Base-by-base conservation (phyloP, 2,888 invertebrate genomes). In the Tiphia femorata region DNA sequence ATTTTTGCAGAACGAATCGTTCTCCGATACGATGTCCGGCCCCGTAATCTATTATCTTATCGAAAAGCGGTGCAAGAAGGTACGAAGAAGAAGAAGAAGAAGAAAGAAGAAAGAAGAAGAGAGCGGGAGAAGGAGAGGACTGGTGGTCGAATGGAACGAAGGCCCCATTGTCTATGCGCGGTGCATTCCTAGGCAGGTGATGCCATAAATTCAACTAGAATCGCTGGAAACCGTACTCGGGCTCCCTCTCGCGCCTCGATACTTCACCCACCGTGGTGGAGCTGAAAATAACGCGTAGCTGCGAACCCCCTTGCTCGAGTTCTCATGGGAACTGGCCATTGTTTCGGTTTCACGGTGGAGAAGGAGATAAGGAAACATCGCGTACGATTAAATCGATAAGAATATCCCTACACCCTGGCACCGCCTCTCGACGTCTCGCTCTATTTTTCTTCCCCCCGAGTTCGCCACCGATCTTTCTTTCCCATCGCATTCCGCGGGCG, bases 151-250 rank as follows among this genome's bases (percentile, higher is more conserved):
- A n/a, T n/a, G n/a, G n/a, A n/a, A n/a, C n/a, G n/a, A 51, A 33
- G 37, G 33, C 44, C 16, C 50, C 53, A 48, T 50, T 62, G 57
- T 58, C 47, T 38, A 42, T 43, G 17, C 20, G 21, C 35, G 30
- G 10, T 16, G 43, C 51, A 55, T 62, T 58, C 58, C 49, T 55
- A 52, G 43, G 37, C 58, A 62, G 62, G 58, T 58, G 62, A 51
- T 27, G 62, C 51, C 46, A 55, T 63, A 55, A 58, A 54, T 58
- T 58, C 40, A 55, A 29, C 35, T 40, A 43, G 58, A 21, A 47
- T 58, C 54, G 19, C 49, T 35, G 51, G 16, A 33, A 49, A 51
- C 20, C 16, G 14, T 37, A 6, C 5, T 10, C 47, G 37, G n/a
- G n/a, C n/a, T n/a, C 21, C 21, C n/a, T 35, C 35, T 6, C 2